Conservation (phyloP, 2,888 invertebrate genomes). For the Osmoderma eremita region DNA sequence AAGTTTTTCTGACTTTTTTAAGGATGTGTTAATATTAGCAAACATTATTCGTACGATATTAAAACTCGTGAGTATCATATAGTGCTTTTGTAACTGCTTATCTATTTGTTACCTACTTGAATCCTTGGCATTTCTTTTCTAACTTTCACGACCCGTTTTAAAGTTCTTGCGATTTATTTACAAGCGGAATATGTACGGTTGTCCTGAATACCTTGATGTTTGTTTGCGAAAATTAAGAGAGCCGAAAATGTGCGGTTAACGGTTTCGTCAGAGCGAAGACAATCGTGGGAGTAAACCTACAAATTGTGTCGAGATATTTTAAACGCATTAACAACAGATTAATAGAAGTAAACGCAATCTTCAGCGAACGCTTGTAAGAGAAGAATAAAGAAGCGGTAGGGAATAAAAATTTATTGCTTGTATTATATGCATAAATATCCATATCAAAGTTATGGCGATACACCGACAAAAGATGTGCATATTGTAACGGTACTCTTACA, state of each 20-base stretch:
- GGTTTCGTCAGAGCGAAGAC: conserved; percentile 32
- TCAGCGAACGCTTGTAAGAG: not conserved
- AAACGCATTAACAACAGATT: conserved; percentile 13
- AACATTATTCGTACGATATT: no score
- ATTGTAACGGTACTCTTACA: no score
- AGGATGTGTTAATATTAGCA: no score
- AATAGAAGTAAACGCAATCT: not conserved
- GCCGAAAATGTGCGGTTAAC: conserved; percentile 24
- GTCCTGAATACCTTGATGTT: conserved; percentile 29
- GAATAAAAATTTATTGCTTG: conserved; percentile 19
- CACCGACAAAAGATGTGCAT: not conserved
- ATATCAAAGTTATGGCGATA: not conserved
- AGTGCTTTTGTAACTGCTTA: no score
- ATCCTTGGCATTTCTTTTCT: no score
- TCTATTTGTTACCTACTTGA: no score
- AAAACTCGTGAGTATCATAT: no score
- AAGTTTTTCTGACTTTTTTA: no score
- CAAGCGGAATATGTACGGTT: conserved; percentile 16
- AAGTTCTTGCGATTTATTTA: conserved; percentile 24
- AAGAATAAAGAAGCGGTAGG: not conserved
- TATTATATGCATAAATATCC: no score
- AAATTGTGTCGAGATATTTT: conserved; percentile 21
- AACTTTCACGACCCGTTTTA: conserved; percentile 3
- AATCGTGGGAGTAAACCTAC: conserved; percentile 37
- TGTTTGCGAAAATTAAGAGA: conserved; percentile 30